phyloP scores from a whole-genome alignment of 2,113 vertebrate genomes.

The Dolichallabes microphthalmus region DNA sequence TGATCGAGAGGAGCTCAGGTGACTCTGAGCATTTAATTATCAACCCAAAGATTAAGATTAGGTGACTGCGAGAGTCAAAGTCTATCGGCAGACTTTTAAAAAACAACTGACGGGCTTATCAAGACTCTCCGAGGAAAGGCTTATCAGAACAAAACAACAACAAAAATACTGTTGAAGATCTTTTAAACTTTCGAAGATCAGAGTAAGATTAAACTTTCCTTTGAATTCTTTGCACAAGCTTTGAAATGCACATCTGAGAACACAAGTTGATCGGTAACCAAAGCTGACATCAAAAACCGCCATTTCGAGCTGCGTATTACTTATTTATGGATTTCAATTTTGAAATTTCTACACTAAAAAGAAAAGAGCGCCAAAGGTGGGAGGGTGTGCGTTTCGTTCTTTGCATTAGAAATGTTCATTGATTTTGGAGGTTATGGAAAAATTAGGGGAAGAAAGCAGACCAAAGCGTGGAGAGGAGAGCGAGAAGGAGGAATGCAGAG shows the following conservation, averaged over 20 bases:
- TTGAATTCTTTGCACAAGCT: slow-evolving; percentile 3
- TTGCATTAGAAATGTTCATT: slow-evolving; percentile 51
- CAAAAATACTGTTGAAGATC: neutral
- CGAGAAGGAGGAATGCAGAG: neutral
- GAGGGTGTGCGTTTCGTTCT: slow-evolving; percentile 6
- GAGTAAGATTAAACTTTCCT: slow-evolving; percentile 4
- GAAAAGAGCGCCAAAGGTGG: neutral
- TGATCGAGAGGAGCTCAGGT: neutral
- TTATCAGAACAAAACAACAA: neutral
- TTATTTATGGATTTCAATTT: slow-evolving; percentile 50
- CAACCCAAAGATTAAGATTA: slow-evolving; percentile 45
- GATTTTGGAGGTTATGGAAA: slow-evolving; percentile 48
- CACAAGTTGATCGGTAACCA: slow-evolving; percentile 3
- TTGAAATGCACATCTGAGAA: slow-evolving; percentile 9
- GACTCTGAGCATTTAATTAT: slow-evolving; percentile 42
- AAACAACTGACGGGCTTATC: slow-evolving; percentile 45
- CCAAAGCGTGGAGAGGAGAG: neutral
- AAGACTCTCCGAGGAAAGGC: neutral
- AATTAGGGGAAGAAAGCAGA: slow-evolving; percentile 27
- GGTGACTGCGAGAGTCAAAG: slow-evolving; percentile 21
- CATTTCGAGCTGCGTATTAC: slow-evolving; percentile 23
- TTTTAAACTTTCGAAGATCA: slow-evolving; percentile 4
- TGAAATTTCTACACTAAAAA: slow-evolving; percentile 19
- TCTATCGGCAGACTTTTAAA: slow-evolving; percentile 29
- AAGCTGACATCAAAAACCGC: slow-evolving; percentile 36